Conservation (phyloP, 2,113 vertebrate genomes). For the Oenanthe melanoleuca region DNA sequence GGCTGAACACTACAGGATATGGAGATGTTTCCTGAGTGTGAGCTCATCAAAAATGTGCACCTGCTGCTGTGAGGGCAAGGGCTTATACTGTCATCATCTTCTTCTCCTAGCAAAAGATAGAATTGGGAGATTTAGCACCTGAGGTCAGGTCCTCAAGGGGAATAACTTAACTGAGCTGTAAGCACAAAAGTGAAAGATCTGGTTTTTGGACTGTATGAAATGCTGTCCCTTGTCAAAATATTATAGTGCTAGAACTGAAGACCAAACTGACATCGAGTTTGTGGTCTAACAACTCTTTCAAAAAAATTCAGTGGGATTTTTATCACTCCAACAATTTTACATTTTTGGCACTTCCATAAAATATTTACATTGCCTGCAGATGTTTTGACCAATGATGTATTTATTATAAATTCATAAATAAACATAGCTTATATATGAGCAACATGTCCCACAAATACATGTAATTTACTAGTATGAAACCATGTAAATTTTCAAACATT, state of each 20-base stretch:
- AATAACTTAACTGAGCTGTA: not conserved
- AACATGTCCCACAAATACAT: not conserved
- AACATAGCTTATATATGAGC: not conserved
- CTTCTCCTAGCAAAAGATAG: conserved; percentile 4
- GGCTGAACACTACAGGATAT: not conserved
- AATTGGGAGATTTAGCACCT: conserved; percentile 14
- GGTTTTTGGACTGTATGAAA: not conserved
- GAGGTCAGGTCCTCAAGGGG: not conserved
- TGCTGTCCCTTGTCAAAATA: not conserved
- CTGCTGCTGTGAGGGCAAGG: conserved; percentile 38
- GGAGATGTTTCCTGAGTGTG: not conserved
- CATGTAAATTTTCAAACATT: not conserved
- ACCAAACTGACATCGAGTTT: not conserved
- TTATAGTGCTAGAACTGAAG: not conserved
- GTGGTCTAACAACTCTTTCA: not conserved
- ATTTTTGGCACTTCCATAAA: not conserved
- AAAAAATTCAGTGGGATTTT: not conserved
- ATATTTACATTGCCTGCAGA: not conserved
- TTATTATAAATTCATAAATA: not conserved
- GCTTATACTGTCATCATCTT: conserved; percentile 6
- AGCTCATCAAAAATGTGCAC: conserved; percentile 29
- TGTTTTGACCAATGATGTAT: not conserved
- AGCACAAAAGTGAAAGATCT: not conserved
- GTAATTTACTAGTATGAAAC: not conserved
- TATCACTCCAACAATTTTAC: not conserved